phyloP scores from a whole-genome alignment of 2,113 vertebrate species.

The Cettia cetti region DNA sequence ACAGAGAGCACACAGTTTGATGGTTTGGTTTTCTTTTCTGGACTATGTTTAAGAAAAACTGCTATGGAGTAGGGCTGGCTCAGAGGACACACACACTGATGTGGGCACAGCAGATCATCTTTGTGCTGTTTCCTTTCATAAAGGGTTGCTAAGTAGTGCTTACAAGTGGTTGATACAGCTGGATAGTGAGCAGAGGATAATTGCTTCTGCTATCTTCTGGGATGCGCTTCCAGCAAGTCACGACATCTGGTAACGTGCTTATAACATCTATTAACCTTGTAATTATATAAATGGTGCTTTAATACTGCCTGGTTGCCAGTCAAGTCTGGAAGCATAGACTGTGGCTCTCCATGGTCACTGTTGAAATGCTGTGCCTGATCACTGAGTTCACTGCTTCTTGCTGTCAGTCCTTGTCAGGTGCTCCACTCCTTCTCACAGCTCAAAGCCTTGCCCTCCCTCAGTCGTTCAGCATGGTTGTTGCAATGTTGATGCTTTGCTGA shows the following conservation, averaged over 20 bases:
- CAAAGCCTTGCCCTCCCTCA: background rate
- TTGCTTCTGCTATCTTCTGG: slow-evolving; percentile 18
- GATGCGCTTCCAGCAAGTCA: slow-evolving; percentile 31
- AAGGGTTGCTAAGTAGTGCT: background rate
- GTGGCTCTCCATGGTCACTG: background rate
- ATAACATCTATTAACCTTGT: slow-evolving; percentile 32
- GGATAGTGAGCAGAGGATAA: background rate
- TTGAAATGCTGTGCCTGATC: background rate
- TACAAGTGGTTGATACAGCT: background rate
- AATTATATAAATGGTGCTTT: slow-evolving; percentile 19
- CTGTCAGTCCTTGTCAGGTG: background rate
- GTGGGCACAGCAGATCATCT: background rate
- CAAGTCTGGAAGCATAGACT: background rate
- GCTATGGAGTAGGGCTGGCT: background rate
- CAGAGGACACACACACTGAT: background rate
- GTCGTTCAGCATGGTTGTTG: background rate
- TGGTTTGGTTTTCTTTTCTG: background rate
- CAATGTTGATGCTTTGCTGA: background rate
- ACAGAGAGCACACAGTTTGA: background rate
- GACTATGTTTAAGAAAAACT: background rate
- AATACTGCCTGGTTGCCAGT: background rate
- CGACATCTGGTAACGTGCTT: background rate
- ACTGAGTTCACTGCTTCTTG: background rate
- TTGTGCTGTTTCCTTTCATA: background rate
- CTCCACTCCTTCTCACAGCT: background rate